These are phyloP conservation scores for Peromyscus maniculatus DNA, from an alignment of 2,113 vertebrate species.

Conservation along the genomic window DNA sequence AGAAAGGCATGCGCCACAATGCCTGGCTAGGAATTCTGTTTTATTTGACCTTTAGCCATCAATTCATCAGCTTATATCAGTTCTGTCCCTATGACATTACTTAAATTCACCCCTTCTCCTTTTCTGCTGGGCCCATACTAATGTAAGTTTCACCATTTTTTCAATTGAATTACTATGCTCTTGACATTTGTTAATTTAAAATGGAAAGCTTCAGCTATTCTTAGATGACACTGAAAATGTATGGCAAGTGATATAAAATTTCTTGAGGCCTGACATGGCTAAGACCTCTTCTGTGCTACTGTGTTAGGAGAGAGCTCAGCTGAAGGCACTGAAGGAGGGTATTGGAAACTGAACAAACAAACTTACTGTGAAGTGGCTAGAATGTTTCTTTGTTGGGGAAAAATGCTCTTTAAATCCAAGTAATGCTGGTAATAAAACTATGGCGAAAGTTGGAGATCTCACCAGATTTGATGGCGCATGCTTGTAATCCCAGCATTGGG, in stretches of 20 bases:
- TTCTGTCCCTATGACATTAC: neutral
- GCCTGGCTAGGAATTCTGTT: neutral
- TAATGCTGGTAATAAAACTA: neutral
- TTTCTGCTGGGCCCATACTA: neutral
- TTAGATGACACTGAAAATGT: neutral
- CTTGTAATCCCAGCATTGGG: neutral
- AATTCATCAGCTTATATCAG: neutral
- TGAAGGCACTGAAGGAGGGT: neutral
- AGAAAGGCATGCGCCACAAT: neutral
- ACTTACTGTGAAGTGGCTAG: neutral
- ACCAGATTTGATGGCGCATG: neutral
- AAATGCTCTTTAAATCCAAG: neutral
- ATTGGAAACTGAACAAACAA: neutral
- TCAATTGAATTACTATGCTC: neutral
- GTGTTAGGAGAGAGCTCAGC: neutral
- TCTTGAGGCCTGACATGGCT: neutral
- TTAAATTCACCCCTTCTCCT: neutral
- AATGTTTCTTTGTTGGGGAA: neutral
- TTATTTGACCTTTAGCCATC: neutral
- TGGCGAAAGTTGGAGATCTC: neutral
- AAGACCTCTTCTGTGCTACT: neutral
- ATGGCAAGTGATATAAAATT: neutral
- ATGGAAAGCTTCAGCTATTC: neutral
- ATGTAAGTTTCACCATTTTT: conserved; percentile 31
- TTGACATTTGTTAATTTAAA: conserved; percentile 51